Conservation (phyloP, 2,888 invertebrate species). For the Andrena fulva region DNA sequence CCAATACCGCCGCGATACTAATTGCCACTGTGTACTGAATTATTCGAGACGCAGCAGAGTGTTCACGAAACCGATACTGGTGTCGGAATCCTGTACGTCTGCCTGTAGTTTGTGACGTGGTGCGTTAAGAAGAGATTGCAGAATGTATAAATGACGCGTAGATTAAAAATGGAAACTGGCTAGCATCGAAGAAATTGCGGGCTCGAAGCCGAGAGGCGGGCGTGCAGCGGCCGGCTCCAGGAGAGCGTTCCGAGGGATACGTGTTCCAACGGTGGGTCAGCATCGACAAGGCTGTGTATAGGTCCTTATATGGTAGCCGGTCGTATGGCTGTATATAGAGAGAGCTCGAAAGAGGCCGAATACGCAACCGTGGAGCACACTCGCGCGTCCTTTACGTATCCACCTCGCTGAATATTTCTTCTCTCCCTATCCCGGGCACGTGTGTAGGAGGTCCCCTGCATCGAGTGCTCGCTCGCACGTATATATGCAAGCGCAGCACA, state of each 20-base stretch:
- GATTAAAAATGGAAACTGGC: neutral
- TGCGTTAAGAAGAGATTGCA: neutral
- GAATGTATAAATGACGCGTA: neutral
- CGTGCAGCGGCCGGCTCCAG: conserved; percentile 51
- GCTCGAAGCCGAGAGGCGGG: conserved; percentile 15
- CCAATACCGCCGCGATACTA: neutral
- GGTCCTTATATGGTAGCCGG: conserved; percentile 80
- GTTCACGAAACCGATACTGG: too few species aligned
- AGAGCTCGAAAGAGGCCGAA: conserved; percentile 79
- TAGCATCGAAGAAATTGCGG: neutral
- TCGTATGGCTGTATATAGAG: conserved; percentile 77
- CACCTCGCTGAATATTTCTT: conserved; percentile 51
- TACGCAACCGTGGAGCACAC: conserved; percentile 71
- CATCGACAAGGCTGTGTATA: conserved; percentile 75
- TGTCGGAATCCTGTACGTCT: too few species aligned
- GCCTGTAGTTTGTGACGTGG: too few species aligned
- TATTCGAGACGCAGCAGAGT: too few species aligned
- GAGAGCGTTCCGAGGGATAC: conserved; percentile 71
- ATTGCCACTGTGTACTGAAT: too few species aligned
- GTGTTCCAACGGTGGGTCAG: conserved; percentile 72
- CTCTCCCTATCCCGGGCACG: conserved; percentile 21
- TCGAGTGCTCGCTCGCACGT: conserved; percentile 5
- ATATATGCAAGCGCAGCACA: neutral
- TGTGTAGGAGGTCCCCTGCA: conserved; percentile 29
- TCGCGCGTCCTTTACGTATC: conserved; percentile 63